Conservation (phyloP, 1,140 invertebrate species). For the Drosophila nigromelanica region DNA sequence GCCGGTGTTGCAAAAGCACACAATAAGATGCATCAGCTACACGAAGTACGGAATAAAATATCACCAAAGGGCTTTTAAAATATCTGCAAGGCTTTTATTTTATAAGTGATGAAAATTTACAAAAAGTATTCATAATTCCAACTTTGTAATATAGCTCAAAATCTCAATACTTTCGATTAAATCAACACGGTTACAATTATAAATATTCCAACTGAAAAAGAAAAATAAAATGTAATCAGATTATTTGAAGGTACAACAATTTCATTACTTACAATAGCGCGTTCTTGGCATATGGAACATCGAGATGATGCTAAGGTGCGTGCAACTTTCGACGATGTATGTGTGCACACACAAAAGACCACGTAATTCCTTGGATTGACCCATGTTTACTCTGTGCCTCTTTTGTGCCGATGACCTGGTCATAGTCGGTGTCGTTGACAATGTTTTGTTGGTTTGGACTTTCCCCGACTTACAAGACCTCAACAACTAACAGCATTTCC, state of each 20-base stretch:
- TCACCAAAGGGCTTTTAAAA: too few species aligned
- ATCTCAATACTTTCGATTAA: not conserved
- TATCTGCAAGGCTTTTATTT: too few species aligned
- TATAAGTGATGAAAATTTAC: not conserved
- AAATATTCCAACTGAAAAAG: not conserved
- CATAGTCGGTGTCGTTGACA: not conserved
- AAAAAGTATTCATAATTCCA: not conserved
- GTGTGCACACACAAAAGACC: not conserved
- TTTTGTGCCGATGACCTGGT: not conserved
- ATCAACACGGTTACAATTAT: not conserved
- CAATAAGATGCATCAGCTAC: too few species aligned
- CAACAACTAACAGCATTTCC: too few species aligned
- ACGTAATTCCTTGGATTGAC: not conserved
- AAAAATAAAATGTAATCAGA: not conserved
- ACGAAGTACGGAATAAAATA: too few species aligned
- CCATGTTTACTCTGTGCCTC: not conserved
- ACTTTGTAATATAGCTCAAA: too few species aligned
- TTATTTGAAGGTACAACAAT: not conserved
- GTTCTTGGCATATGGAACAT: not conserved
- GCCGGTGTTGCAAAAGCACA: too few species aligned
- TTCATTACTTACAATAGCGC: not conserved
- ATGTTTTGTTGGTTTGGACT: not conserved
- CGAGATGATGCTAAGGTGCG: not conserved
- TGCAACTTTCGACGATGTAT: not conserved
- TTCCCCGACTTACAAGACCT: not conserved